Base-by-base conservation (phyloP, 2,888 invertebrate genomes). In the Nezara viridula region DNA sequence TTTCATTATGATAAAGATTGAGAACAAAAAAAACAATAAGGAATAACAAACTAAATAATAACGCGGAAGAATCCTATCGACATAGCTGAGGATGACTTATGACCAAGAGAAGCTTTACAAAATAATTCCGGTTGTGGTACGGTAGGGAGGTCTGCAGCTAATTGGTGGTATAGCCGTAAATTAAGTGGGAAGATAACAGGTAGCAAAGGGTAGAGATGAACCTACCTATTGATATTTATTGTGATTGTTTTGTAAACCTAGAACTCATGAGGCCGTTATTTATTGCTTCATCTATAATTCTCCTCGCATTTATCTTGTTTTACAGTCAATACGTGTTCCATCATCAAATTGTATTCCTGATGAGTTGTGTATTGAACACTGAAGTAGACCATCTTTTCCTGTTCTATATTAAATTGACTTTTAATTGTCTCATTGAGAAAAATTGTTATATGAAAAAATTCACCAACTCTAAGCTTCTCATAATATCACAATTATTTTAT, bases 141-240 rank as follows among this genome's bases (percentile, higher is more conserved):
- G 50, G 40, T 86, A 86, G 49, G 86, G 47, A 49, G 37, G 86
- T 37, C 49, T 14, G 1, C 50, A 32, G 52, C 55, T 86, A 86
- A 86, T 86, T 86, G 86, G 37, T 55, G 55, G 52, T 86, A 37
- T 16, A 52, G 55, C 60, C 86, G 40, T 86, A 86, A 86, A 86
- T 86, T 37, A 86, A 55, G 32, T 27, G 86, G 55, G 86, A 40
- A 40, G 86, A 55, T 86, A 86, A 86, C 52, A 55, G 81, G 81
- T 81, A 81, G 81, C 81, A 3, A 47, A 44, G 14, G 10, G n/a
- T n/a, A n/a, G 40, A 4, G 44, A n/a, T 40, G n/a, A n/a, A n/a
- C 27, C 86, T 21, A 86, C 49, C 86, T 50, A 86, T 86, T 40
- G 40, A 86, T 86, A 86, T 86, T 86, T 86, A 86, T 86, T 86